A percentile compares a stretch with the other conserved stretches of the same genome.
Conservation (phyloP, 1,140 invertebrate genomes). For the Chironomus tepperi region DNA sequence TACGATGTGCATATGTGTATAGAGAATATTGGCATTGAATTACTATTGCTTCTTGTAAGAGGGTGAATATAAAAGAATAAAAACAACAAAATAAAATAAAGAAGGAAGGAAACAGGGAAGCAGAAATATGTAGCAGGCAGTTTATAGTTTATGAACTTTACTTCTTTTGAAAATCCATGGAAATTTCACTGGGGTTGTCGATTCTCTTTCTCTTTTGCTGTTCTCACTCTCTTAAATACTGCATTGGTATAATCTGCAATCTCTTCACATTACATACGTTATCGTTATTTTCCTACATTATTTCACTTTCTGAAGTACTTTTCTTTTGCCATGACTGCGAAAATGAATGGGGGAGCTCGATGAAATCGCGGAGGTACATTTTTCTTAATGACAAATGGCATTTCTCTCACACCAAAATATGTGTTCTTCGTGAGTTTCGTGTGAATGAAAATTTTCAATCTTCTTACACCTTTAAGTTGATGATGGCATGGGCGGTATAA, state of each 20-base stretch:
- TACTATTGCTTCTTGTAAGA: no score
- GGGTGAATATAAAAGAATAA: no score
- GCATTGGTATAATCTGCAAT: slow-evolving; percentile 2
- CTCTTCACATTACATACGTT: slow-evolving; percentile 6
- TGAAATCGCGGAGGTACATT: background rate
- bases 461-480: background rate
- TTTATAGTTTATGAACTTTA: background rate
- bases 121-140: no score
- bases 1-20: no score
- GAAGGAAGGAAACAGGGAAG: no score
- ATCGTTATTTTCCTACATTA: background rate
- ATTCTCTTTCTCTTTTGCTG: background rate
- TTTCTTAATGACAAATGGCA: slow-evolving; percentile 13
- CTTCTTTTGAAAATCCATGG: background rate
- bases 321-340: no score
- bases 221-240: background rate
- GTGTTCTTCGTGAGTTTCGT: background rate
- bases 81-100: no score
- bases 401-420: no score
- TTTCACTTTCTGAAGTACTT: background rate
- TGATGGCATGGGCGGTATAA: no score
- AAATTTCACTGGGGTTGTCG: no score
- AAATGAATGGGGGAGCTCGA: background rate
- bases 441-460: background rate
- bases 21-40: no score